phyloP scores from a whole-genome alignment of 2,888 invertebrate genomes.

The Plagodis pulveraria region DNA sequence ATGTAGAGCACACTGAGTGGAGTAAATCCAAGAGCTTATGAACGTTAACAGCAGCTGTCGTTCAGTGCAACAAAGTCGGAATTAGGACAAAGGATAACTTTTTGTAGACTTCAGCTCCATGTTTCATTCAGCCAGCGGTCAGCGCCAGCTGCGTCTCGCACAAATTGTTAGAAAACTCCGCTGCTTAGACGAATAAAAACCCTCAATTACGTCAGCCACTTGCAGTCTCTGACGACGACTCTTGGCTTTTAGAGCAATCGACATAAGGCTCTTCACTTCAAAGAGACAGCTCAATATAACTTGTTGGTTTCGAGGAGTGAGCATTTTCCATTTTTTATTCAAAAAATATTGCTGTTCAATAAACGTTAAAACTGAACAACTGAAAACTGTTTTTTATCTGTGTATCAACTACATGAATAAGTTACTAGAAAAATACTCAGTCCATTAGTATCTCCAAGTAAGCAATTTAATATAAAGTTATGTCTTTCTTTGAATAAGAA shows the following conservation, averaged over 20 bases:
- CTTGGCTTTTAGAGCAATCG: conserved; percentile 53
- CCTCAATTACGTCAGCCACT: conserved; percentile 28
- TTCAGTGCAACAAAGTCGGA: conserved; percentile 24
- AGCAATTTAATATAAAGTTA: conserved; percentile 5
- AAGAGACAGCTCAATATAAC: conserved; percentile 44
- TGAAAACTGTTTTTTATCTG: conserved; percentile 10
- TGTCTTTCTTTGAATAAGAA: conserved; percentile 1
- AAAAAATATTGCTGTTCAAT: no score
- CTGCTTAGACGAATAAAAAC: conserved; percentile 37
- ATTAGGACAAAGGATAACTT: conserved; percentile 33
- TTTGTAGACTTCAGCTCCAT: conserved; percentile 24
- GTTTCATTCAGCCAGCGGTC: conserved; percentile 24
- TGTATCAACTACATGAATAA: conserved; percentile 7
- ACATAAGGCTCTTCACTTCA: conserved; percentile 51
- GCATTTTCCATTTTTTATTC: conserved; percentile 10
- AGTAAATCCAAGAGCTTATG: background rate
- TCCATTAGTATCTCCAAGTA: background rate
- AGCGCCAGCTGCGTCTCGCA: conserved; percentile 27
- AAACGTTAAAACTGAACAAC: conserved; percentile 1
- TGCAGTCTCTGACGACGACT: conserved; percentile 47
- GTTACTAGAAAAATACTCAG: background rate
- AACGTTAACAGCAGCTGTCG: conserved; percentile 21
- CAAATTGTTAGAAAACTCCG: conserved; percentile 32
- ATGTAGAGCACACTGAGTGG: background rate
- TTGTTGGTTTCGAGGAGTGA: conserved; percentile 16